These are phyloP conservation scores for Salvator merianae DNA, from an alignment of 2,113 vertebrate species.

Conservation along the genomic window DNA sequence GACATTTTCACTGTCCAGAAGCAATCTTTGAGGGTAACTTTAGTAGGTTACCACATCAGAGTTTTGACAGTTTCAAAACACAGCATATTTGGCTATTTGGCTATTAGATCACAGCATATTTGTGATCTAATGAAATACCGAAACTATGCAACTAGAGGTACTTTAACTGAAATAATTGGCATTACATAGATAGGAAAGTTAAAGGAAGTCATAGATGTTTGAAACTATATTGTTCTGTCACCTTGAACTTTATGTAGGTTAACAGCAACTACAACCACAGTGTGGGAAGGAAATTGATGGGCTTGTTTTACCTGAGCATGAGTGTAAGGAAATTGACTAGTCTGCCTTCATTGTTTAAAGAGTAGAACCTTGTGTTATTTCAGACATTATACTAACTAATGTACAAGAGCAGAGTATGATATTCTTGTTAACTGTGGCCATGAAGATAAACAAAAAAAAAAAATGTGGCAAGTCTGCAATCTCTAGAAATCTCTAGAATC, in stretches of 20 bases:
- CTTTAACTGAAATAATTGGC: slow-evolving; percentile 77
- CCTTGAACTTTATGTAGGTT: slow-evolving; percentile 58
- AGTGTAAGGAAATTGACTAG: slow-evolving; percentile 58
- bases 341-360: slow-evolving; percentile 52
- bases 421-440: slow-evolving; percentile 8
- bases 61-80: slow-evolving; percentile 54
- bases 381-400: not conserved
- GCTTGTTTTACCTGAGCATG: slow-evolving; percentile 34
- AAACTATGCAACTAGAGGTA: slow-evolving; percentile 71
- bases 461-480: rapidly evolving
- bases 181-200: slow-evolving; percentile 61
- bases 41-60: not conserved
- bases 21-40: not conserved
- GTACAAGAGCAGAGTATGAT: not conserved
- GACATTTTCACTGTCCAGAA: not conserved
- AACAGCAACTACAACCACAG: slow-evolving; percentile 61
- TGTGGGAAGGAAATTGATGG: slow-evolving; percentile 65
- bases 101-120: slow-evolving; percentile 76
- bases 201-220: slow-evolving; percentile 61
- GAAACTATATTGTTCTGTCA: slow-evolving; percentile 62
- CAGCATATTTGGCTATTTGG: slow-evolving; percentile 76
- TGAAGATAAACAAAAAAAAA: not conserved
- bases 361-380: slow-evolving; percentile 37
- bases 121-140: slow-evolving; percentile 74
- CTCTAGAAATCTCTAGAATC: not conserved